These are phyloP conservation scores for Drosophila erecta DNA, from an alignment of 1,140 invertebrate genomes.

Conservation along the genomic window DNA sequence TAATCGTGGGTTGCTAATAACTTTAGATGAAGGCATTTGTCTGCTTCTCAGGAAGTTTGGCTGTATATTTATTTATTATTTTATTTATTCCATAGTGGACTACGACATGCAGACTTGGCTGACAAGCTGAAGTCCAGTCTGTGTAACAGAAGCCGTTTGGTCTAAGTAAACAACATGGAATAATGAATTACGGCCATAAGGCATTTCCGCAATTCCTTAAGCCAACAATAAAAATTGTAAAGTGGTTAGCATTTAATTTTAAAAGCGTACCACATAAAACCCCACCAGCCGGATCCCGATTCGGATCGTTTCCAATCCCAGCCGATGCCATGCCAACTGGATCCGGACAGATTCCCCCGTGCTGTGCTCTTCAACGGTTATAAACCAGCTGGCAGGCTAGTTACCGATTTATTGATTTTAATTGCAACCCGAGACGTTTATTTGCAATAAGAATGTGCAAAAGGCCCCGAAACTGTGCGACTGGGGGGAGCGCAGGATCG, in stretches of 20 bases:
- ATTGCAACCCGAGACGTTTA: slow-evolving; percentile 80
- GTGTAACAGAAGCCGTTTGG: too few species aligned
- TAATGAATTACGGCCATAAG: slow-evolving; percentile 10
- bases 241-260: slow-evolving; percentile 66
- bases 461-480: slow-evolving; percentile 50
- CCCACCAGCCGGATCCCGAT: slow-evolving; percentile 18
- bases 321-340: not conserved
- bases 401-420: slow-evolving; percentile 82
- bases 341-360: slow-evolving; percentile 27
- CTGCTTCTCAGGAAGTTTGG: too few species aligned
- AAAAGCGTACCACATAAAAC: slow-evolving; percentile 48
- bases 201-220: slow-evolving; percentile 41
- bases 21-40: too few species aligned
- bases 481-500: slow-evolving; percentile 6
- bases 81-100: not conserved
- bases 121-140: too few species aligned
- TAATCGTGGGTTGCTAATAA: too few species aligned
- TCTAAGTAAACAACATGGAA: slow-evolving; percentile 3
- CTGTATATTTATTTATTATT: too few species aligned
- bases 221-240: slow-evolving; percentile 53
- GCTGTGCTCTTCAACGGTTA: slow-evolving; percentile 58
- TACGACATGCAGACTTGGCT: not conserved
- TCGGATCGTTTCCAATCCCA: not conserved
- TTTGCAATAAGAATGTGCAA: slow-evolving; percentile 75
- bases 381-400: slow-evolving; percentile 82